Evolutionary conservation across 2,797 vertebrate species (phyloP).

Genomic region (Oryzias dopingdopingensis): DNA sequence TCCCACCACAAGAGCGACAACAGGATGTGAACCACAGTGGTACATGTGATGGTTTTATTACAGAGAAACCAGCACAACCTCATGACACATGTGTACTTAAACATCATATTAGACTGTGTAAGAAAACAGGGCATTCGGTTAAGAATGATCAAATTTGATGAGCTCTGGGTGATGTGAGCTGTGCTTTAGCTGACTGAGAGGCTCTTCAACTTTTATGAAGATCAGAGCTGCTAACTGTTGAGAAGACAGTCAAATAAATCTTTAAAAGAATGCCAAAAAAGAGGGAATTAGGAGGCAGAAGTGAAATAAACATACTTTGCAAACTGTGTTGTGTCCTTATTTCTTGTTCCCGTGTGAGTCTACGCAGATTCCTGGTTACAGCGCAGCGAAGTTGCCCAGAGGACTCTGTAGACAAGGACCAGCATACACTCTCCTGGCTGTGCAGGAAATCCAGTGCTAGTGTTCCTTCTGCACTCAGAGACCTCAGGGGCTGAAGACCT

Average conservation of each 20-base stretch:
- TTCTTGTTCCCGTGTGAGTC: constrained; percentile 81
- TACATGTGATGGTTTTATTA: no score
- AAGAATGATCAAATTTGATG: not conserved
- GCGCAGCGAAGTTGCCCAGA: constrained; percentile 86
- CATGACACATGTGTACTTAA: not conserved
- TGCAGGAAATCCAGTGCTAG: constrained; percentile 87
- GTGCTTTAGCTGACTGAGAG: not conserved
- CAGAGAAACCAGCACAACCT: not conserved
- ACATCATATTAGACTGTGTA: not conserved
- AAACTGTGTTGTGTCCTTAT: constrained; percentile 84
- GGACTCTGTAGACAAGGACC: constrained; percentile 84
- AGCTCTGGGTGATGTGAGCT: not conserved
- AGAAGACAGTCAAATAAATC: constrained; percentile 6
- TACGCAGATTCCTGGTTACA: constrained; percentile 78
- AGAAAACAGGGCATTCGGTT: not conserved
- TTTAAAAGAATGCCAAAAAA: not conserved
- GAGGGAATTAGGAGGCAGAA: not conserved
- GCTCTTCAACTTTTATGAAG: not conserved
- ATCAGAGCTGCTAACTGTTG: constrained; percentile 8
- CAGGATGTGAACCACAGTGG: no score
- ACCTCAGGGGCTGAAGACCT: constrained; percentile 73
- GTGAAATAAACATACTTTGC: constrained; percentile 77
- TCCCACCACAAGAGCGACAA: no score
- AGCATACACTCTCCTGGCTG: constrained; percentile 85
- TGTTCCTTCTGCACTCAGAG: constrained; percentile 81